Percentiles rank a stretch among this genome's conserved stretches.
Evolutionary conservation across 2,888 invertebrate genomes (phyloP).

Genomic region (Tipula unca): DNA sequence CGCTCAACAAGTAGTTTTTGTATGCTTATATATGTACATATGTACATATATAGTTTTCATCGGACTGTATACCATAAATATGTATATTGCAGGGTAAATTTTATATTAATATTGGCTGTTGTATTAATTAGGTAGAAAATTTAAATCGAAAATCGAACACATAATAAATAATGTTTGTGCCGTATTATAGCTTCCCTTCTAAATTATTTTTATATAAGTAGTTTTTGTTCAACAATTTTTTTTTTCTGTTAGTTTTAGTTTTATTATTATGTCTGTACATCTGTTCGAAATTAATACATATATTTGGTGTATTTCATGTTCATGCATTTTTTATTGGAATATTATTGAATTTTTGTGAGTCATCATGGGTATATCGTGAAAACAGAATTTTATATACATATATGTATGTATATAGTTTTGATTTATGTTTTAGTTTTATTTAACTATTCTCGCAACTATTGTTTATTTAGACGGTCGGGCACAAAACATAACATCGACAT

Average conservation of each 20-base stretch:
- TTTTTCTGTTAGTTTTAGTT: background rate
- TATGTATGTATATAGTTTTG: background rate
- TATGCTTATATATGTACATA: background rate
- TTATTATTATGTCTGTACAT: background rate
- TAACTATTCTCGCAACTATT: background rate
- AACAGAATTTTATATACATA: background rate
- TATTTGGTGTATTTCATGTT: background rate
- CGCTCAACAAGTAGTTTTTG: background rate
- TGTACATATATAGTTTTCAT: background rate
- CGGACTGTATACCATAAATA: background rate
- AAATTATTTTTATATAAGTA: background rate
- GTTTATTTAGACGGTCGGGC: background rate
- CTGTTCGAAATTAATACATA: background rate
- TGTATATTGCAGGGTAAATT: background rate
- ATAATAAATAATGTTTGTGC: background rate
- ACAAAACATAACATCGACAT: too few relatives aligned
- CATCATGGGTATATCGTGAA: background rate
- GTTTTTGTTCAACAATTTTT: background rate
- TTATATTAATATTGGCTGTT: background rate
- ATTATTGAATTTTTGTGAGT: background rate
- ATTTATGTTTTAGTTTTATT: background rate
- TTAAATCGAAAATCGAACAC: background rate
- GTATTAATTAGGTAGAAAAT: conserved; percentile 14
- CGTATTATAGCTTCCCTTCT: background rate
- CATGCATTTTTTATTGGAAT: background rate